Conservation (phyloP, 2,797 vertebrate genomes). For the Tinamus major region DNA sequence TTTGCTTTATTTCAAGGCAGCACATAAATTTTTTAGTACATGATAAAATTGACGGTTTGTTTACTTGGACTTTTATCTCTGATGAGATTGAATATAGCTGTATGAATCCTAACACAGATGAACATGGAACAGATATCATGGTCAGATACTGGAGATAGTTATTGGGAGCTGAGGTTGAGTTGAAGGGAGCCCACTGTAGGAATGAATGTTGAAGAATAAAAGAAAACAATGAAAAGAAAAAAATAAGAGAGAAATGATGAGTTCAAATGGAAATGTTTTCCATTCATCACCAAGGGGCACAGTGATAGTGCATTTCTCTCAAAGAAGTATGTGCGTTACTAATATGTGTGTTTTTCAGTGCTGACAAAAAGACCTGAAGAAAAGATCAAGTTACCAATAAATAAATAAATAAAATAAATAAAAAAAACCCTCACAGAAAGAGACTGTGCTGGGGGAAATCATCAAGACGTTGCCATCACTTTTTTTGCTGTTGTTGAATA, state of each 20-base stretch:
- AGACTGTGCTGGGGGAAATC: neutral
- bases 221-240: neutral
- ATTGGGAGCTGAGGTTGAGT: neutral
- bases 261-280: neutral
- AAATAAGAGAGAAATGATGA: neutral
- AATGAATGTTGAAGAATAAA: neutral
- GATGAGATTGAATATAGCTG: neutral
- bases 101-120: neutral
- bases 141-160: neutral
- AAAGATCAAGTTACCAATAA: neutral
- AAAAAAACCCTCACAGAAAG: neutral
- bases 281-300: neutral
- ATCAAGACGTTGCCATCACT: neutral
- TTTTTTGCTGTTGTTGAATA: neutral
- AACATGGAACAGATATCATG: neutral
- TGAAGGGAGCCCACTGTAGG: neutral
- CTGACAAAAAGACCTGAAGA: neutral
- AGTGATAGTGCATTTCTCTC: neutral
- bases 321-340: fast-evolving
- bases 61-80: neutral
- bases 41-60: neutral
- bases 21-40: neutral
- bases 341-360: neutral
- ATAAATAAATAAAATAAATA: neutral
- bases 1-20: neutral